Conservation (phyloP, 2,797 vertebrate species). For the Discoglossus pictus region DNA sequence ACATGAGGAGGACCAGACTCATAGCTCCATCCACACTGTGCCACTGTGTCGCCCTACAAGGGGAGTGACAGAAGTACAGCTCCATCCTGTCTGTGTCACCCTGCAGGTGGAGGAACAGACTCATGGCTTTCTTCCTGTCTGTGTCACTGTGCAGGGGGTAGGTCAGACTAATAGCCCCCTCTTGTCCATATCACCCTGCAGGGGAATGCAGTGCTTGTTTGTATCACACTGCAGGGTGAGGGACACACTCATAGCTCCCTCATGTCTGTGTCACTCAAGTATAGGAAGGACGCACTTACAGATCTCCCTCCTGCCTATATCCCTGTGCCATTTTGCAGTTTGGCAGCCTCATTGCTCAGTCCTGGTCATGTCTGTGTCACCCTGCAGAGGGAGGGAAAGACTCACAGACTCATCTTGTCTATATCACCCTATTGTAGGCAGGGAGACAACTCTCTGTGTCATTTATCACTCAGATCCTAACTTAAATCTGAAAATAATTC, state of each 20-base stretch:
- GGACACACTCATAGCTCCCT: too few relatives aligned
- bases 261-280: too few relatives aligned
- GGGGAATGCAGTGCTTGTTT: too few relatives aligned
- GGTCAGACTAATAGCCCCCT: too few relatives aligned
- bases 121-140: constrained; percentile 9
- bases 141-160: background rate
- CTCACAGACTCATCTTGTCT: background rate
- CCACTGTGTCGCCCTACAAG: background rate
- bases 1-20: too few relatives aligned
- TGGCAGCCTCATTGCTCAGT: constrained; percentile 20
- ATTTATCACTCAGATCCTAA: too few relatives aligned
- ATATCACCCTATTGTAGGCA: background rate
- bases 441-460: background rate
- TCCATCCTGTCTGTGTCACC: constrained; percentile 5
- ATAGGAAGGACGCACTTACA: too few relatives aligned
- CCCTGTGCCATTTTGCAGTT: background rate
- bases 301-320: too few relatives aligned
- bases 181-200: too few relatives aligned
- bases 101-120: background rate
- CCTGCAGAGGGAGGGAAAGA: too few relatives aligned
- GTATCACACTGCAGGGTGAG: too few relatives aligned
- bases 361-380: background rate
- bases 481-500: too few relatives aligned
- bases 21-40: background rate
- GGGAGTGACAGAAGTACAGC: background rate